phyloP scores from a whole-genome alignment of 2,797 vertebrate genomes.

The Lepidocolaptes lacrymiger region DNA sequence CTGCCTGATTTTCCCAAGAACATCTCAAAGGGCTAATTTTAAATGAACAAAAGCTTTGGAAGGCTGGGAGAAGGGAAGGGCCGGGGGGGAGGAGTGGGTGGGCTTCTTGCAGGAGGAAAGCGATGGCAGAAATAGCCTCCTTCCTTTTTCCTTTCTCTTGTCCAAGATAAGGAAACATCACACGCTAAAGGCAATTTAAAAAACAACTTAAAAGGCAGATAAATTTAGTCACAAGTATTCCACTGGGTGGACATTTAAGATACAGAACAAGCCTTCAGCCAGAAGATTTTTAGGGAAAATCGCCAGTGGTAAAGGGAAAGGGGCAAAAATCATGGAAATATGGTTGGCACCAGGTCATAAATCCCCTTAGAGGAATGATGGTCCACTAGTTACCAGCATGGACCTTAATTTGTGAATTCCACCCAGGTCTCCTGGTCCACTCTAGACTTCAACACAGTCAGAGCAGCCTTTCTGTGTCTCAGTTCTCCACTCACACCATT shows the following conservation, averaged over 20 bases:
- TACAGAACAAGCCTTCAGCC: neutral
- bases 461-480: neutral
- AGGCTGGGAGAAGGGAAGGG: slow-evolving; percentile 32
- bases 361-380: neutral
- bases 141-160: slow-evolving; percentile 70
- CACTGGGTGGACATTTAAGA: neutral
- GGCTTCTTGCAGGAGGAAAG: slow-evolving; percentile 40
- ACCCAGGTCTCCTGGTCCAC: neutral
- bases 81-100: neutral
- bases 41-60: slow-evolving; percentile 72
- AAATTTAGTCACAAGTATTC: slow-evolving; percentile 52
- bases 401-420: neutral
- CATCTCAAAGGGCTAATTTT: slow-evolving; percentile 68
- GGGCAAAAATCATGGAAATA: neutral
- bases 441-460: neutral
- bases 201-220: slow-evolving; percentile 63
- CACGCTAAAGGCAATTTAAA: slow-evolving; percentile 32
- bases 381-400: neutral
- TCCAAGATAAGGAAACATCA: slow-evolving; percentile 67
- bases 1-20: slow-evolving; percentile 63
- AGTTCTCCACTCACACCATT: neutral
- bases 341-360: neutral
- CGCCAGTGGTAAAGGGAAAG: neutral
- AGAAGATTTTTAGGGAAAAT: neutral
- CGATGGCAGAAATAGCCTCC: slow-evolving; percentile 60